Conservation (phyloP, 2,797 vertebrate species). For the Jordanella pulchra region DNA sequence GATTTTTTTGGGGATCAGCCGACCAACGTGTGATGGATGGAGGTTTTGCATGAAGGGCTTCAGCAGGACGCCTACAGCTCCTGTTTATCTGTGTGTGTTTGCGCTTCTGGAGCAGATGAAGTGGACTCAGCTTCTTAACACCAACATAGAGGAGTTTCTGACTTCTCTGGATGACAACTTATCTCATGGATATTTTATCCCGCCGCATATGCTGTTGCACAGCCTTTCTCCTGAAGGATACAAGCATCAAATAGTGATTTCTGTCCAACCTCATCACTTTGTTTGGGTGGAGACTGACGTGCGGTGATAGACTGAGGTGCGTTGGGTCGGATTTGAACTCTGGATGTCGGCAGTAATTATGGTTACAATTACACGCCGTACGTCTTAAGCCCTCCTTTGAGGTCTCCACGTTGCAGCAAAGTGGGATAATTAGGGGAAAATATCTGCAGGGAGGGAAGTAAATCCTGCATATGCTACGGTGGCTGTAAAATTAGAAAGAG, state of each 20-base stretch:
- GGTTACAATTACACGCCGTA: slow-evolving; percentile 44
- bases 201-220: background rate
- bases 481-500: slow-evolving; percentile 21
- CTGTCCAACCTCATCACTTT: slow-evolving; percentile 38
- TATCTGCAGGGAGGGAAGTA: slow-evolving; percentile 20
- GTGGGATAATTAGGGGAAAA: slow-evolving; percentile 34
- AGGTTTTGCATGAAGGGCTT: background rate
- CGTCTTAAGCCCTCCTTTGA: slow-evolving; percentile 32
- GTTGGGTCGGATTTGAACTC: slow-evolving; percentile 59
- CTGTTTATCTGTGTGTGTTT: background rate
- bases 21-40: slow-evolving; percentile 12
- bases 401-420: slow-evolving; percentile 26
- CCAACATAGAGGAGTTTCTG: background rate
- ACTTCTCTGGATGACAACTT: slow-evolving; percentile 1
- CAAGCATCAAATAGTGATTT: background rate
- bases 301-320: slow-evolving; percentile 44
- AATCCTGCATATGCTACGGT: slow-evolving; percentile 22
- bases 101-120: background rate
- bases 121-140: no score
- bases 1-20: background rate
- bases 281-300: slow-evolving; percentile 43
- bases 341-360: slow-evolving; percentile 53
- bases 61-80: background rate
- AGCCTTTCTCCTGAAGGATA: slow-evolving; percentile 25
- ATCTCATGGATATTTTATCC: background rate